Conservation (phyloP, 2,113 vertebrate species). For the Sus scrofa region T2T-Sscrofa CM000817.6:57863501-57864000, state of each 20-base stretch:
- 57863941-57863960: too few relatives aligned
- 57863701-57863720: background rate
- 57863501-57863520: background rate
- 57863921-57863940: too few relatives aligned
- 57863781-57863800: background rate
- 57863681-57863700: background rate
- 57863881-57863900: too few relatives aligned
- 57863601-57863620: background rate
- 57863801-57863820: background rate
- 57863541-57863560: background rate
- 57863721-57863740: background rate
- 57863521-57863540: background rate
- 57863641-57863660: background rate
- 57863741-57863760: background rate
- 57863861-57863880: too few relatives aligned
- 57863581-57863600: background rate
- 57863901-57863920: too few relatives aligned
- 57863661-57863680: background rate
- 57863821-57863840: too few relatives aligned
- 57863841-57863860: too few relatives aligned
- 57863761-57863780: background rate
- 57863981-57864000: too few relatives aligned
- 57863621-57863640: background rate
- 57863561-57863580: background rate
- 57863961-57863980: too few relatives aligned